Base-by-base conservation (phyloP, 2,888 invertebrate genomes). In the Macropis europaea region DNA sequence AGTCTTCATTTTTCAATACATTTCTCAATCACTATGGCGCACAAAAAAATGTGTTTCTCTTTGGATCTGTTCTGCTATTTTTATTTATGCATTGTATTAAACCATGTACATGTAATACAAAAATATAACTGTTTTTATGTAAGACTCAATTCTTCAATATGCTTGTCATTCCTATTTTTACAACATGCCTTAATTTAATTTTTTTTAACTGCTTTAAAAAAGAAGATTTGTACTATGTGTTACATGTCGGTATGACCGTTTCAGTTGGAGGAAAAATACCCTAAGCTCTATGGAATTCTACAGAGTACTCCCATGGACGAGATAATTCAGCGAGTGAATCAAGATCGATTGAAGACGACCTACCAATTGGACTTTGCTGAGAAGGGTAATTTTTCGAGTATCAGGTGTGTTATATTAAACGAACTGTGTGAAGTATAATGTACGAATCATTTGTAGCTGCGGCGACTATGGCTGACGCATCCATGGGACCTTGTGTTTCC, bases 251-350 rank as follows among this genome's bases (percentile, higher is more conserved):
- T 5, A 30, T 32, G 6, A 1, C 42, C 9, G 40, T 72, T 77
- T 42, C 85, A 94, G 93, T 87, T 94, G 19, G 91, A 93, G 88
- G 91, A 92, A 36, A 93, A 93, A 81, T 93, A 93, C 84, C 94
- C 94, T 28, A 92, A 92, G 90, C 91, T 94, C 79, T 93, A 93
- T 87, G 93, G 93, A 86, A 92, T 93, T 53, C 84, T 94, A 43
- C 92, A 92, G 82, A 92, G 91, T 45, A 91, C 92, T 22, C 92
- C 92, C 0, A 91, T 92, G 1, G 93, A 93, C 53, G 82, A 85
- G 28, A 85, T 93, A 45, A 91, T 92, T 61, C 91, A 92, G 66
- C 56, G 90, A n/a, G 92, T 94, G 22, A 93, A 94, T 82, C 88
- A 91, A 5, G 94, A 94, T 81, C 89, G 94, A 28, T 90, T 93